Evolutionary conservation across 2,797 vertebrate species (phyloP).

Genomic region (Micropoecilia bifurca): DNA sequence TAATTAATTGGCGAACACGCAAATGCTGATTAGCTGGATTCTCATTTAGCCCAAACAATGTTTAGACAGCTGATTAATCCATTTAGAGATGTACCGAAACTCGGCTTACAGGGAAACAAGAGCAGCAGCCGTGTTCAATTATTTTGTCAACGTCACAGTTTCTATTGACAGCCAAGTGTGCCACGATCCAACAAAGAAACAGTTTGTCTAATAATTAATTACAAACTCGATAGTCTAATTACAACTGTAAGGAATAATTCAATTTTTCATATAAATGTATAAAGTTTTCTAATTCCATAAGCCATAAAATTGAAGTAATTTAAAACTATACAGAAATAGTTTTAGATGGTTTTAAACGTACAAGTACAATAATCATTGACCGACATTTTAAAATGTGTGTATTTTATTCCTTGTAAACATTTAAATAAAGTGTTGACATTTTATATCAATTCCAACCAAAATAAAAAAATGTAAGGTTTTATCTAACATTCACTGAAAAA

Average conservation of each 20-base stretch:
- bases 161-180: neutral
- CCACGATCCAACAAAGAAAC: neutral
- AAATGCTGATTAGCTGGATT: conserved; percentile 51
- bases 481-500: neutral
- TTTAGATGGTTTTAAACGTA: neutral
- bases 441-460: neutral
- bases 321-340: neutral
- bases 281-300: neutral
- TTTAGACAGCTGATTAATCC: conserved; percentile 49
- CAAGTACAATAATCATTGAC: neutral
- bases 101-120: conserved; percentile 19
- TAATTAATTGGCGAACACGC: conserved; percentile 41
- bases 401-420: neutral
- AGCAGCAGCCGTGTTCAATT: conserved; percentile 23
- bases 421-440: neutral
- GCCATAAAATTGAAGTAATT: neutral
- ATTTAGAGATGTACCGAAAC: conserved; percentile 37
- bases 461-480: neutral
- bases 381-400: neutral
- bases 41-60: conserved; percentile 37
- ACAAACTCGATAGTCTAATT: neutral
- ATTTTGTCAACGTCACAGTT: neutral
- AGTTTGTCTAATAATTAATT: neutral
- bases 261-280: neutral
- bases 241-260: neutral